Base-by-base conservation (phyloP, 1,140 invertebrate genomes). In the Hermetia illucens region DNA sequence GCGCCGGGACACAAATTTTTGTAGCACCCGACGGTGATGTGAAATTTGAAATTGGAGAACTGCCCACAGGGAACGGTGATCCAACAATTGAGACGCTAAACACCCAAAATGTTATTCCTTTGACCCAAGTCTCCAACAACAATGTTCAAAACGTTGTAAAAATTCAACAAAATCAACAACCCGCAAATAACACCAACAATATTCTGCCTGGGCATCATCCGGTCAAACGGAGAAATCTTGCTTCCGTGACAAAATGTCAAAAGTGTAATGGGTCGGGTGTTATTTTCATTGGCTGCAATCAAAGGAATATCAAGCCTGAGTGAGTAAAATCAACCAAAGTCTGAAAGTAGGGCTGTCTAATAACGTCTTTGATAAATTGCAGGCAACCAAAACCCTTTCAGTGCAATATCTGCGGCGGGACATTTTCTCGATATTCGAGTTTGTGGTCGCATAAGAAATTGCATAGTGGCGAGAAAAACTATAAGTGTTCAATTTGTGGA, bases 401-500 rank as follows among this genome's bases (percentile, higher is more conserved):
- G 56, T 87, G 83, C 63, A 85, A 84, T 50, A 82, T 88, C 42
- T 87, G 84, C 49, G 83, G 84, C 36, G 81, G 80, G 8, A 77
- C 77, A 27, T 83, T 84, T 58, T 82, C 79, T 42, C 71, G 80
- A 51, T 87, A 87, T 61, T 85, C 82, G 33, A 84, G 81, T 30
- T 63, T 87, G 36, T 86, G 82, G 82, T 84, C 81, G 16, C 82
- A 86, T 53, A 84, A 86, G 58, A 75, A 83, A 49, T 64, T 86
- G 43, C 83, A 87, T 61, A 78, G 82, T 36, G 84, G 84, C 19
- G 85, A 89, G 57, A 89, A 89, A 62, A 84, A 85, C 45, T 87
- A 88, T 56, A 86, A 86, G 58, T 95, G 90, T 65, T 82, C 86
- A 47, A 82, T 89, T 25, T 96, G 91, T 64, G 86, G 85, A 18